Conservation (phyloP, 1,140 invertebrate species). For the Neodiprion virginianus region DNA sequence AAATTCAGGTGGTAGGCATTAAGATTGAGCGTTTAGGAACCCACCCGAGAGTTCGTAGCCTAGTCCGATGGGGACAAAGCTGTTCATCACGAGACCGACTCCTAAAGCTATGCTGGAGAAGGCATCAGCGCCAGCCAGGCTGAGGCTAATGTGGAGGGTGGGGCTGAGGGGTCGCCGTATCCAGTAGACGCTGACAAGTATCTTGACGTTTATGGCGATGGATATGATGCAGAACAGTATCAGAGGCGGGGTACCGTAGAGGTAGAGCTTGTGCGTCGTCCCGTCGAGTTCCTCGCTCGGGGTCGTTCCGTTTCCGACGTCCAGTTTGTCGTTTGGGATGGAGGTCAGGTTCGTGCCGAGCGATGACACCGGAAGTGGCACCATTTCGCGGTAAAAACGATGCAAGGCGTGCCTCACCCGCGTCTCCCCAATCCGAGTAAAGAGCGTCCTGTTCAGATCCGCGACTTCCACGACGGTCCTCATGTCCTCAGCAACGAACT, state of each 20-base stretch:
- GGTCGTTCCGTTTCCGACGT: background rate
- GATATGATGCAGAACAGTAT: constrained; percentile 61
- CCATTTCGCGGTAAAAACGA: constrained; percentile 9
- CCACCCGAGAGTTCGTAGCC: constrained; percentile 30
- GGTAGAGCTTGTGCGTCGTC: constrained; percentile 25
- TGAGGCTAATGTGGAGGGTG: constrained; percentile 67
- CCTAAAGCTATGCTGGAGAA: constrained; percentile 62
- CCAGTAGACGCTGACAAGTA: constrained; percentile 63
- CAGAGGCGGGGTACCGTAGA: constrained; percentile 34
- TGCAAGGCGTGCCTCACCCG: constrained; percentile 10
- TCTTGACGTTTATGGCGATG: constrained; percentile 61
- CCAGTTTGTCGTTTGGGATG: background rate
- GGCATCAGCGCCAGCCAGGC: constrained; percentile 67
- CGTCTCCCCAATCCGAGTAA: background rate
- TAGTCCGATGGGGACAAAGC: constrained; percentile 50
- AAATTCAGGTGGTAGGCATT: constrained; percentile 14
- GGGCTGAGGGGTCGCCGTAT: constrained; percentile 64
- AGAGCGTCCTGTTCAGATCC: background rate
- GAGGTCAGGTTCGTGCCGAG: background rate
- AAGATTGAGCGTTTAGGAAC: constrained; percentile 18
- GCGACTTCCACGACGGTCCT: too few relatives aligned
- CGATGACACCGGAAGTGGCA: background rate
- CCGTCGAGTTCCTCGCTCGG: background rate
- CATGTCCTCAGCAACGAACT: too few relatives aligned
- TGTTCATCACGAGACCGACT: constrained; percentile 64